Evolutionary conservation across 2,797 vertebrate species (phyloP).

Genomic region (Pangasius mekongensis): DNA sequence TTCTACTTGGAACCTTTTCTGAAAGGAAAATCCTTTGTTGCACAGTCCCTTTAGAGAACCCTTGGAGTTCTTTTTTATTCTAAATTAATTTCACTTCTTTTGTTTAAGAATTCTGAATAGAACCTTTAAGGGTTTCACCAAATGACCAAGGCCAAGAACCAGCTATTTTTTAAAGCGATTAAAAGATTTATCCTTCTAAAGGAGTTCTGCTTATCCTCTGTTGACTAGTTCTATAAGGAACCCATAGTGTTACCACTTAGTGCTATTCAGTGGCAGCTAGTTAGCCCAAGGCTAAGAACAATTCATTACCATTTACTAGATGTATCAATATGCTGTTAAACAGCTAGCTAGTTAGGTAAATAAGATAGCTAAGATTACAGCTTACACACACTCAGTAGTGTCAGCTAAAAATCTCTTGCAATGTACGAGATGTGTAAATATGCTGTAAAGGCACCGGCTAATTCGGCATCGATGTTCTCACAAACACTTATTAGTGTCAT

Average conservation of each 20-base stretch:
- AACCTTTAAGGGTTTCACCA: not conserved
- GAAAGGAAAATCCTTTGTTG: not conserved
- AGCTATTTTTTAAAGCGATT: not conserved
- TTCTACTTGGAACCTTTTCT: not conserved
- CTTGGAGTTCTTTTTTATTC: not conserved
- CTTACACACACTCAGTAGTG: not conserved
- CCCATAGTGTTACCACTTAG: not conserved
- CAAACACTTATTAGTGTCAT: not conserved
- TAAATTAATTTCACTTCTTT: not conserved
- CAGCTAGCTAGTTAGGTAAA: not conserved
- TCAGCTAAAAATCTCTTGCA: not conserved
- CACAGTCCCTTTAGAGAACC: not conserved
- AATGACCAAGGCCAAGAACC: not conserved
- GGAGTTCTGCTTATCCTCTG: not conserved
- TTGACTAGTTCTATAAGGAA: not conserved
- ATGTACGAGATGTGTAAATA: not conserved
- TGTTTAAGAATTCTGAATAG: not conserved
- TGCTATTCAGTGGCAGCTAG: not conserved
- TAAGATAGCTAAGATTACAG: not conserved
- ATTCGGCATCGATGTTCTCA: not conserved
- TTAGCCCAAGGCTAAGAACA: not conserved
- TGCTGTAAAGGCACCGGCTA: not conserved
- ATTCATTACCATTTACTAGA: not conserved
- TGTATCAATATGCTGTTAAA: not conserved
- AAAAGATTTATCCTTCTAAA: not conserved